Conservation (phyloP, 2,113 vertebrate genomes). For the Blennius ocellaris region DNA sequence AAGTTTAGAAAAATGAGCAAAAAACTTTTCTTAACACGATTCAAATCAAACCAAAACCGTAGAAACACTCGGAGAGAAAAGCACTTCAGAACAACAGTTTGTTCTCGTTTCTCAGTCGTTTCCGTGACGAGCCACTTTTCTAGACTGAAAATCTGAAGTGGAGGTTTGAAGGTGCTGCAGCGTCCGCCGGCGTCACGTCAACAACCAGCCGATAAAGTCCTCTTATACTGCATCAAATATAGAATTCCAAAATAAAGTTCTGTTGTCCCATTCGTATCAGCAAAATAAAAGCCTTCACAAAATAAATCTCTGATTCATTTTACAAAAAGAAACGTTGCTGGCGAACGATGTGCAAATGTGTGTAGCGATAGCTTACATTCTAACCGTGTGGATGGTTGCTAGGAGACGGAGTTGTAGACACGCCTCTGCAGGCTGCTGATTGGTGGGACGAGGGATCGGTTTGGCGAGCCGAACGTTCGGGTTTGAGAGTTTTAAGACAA, state of each 20-base stretch:
- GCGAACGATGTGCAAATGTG: constrained; percentile 78
- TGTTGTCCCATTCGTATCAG: constrained; percentile 67
- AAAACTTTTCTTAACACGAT: too few relatives aligned
- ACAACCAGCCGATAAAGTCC: constrained; percentile 50
- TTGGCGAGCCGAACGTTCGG: constrained; percentile 57
- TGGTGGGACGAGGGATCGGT: constrained; percentile 20
- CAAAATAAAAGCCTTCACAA: constrained; percentile 84
- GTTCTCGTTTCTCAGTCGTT: too few relatives aligned
- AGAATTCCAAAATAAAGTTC: constrained; percentile 69
- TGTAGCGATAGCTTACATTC: constrained; percentile 72
- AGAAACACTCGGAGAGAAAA: too few relatives aligned
- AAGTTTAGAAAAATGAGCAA: too few relatives aligned
- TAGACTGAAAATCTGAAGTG: too few relatives aligned
- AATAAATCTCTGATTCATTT: constrained; percentile 84
- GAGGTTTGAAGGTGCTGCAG: too few relatives aligned
- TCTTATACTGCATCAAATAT: constrained; percentile 78
- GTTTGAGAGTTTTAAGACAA: constrained; percentile 75
- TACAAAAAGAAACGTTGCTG: constrained; percentile 59
- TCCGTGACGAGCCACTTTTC: too few relatives aligned
- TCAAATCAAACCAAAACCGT: too few relatives aligned
- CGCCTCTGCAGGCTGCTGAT: constrained; percentile 52
- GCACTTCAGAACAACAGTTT: too few relatives aligned
- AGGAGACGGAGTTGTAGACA: constrained; percentile 76
- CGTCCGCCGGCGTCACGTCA: constrained; percentile 22
- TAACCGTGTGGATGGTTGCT: constrained; percentile 42